phyloP scores from a whole-genome alignment of 2,113 vertebrate genomes.

The Picathartes gymnocephalus region DNA sequence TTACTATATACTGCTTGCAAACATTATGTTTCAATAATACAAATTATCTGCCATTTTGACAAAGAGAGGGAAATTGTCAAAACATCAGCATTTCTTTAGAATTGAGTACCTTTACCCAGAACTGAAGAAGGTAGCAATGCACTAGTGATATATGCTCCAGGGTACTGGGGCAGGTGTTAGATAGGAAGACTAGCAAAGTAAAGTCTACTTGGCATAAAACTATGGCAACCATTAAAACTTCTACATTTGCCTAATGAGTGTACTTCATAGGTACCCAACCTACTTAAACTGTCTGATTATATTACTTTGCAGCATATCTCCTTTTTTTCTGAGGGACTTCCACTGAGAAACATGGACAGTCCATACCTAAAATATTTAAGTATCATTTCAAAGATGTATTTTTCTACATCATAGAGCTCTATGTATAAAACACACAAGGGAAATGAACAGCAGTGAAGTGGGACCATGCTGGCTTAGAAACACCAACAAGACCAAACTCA shows the following conservation, averaged over 20 bases:
- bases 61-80: background rate
- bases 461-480: background rate
- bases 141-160: background rate
- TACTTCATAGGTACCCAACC: background rate
- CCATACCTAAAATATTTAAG: background rate
- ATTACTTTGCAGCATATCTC: background rate
- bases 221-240: background rate
- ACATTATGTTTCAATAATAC: background rate
- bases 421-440: constrained; percentile 33
- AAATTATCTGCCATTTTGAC: background rate
- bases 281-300: background rate
- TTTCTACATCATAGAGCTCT: constrained; percentile 4
- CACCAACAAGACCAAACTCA: background rate
- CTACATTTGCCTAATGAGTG: background rate
- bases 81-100: background rate
- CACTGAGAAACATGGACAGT: background rate
- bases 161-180: background rate
- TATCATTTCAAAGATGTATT: background rate
- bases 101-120: background rate
- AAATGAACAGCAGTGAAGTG: constrained; percentile 8
- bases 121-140: background rate
- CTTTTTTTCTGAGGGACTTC: background rate
- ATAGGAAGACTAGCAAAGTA: background rate
- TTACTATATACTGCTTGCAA: background rate
- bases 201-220: background rate